Conservation (phyloP, 2,888 invertebrate species). For the Myathropa florea region DNA sequence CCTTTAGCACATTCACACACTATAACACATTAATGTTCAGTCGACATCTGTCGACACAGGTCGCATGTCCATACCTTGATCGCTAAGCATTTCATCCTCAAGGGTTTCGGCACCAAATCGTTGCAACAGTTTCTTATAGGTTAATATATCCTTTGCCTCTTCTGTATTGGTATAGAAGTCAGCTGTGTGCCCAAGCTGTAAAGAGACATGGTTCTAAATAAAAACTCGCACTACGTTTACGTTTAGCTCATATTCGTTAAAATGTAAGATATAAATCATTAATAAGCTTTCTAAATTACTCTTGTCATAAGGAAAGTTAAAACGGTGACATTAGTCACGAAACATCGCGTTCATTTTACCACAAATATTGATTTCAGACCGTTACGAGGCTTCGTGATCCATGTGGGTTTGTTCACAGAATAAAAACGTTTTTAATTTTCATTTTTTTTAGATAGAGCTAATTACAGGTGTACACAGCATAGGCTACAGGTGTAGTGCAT, state of each 20-base stretch:
- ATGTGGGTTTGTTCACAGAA: conserved; percentile 39
- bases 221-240: not conserved
- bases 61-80: conserved; percentile 85
- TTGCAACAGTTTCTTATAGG: conserved; percentile 85
- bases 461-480: not conserved
- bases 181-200: conserved; percentile 89
- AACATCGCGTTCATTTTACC: conserved; percentile 25
- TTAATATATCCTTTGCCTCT: conserved; percentile 83
- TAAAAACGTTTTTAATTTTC: not conserved
- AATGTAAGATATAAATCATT: conserved; percentile 39
- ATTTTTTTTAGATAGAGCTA: not conserved
- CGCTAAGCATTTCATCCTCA: conserved; percentile 86
- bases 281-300: conserved; percentile 27
- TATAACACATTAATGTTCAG: conserved; percentile 6
- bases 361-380: conserved; percentile 56
- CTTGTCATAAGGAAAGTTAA: not conserved
- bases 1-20: conserved; percentile 39
- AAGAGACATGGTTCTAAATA: not conserved
- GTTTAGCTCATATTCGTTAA: not conserved
- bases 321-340: conserved; percentile 13
- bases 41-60: not conserved
- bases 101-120: conserved; percentile 87
- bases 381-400: not conserved
- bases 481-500: conserved; percentile 35
- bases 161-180: conserved; percentile 88